Evolutionary conservation across 2,888 invertebrate species (phyloP), one percentile per base, ranked within the genome.

Genomic region (Epsilonema sp.): DNA sequence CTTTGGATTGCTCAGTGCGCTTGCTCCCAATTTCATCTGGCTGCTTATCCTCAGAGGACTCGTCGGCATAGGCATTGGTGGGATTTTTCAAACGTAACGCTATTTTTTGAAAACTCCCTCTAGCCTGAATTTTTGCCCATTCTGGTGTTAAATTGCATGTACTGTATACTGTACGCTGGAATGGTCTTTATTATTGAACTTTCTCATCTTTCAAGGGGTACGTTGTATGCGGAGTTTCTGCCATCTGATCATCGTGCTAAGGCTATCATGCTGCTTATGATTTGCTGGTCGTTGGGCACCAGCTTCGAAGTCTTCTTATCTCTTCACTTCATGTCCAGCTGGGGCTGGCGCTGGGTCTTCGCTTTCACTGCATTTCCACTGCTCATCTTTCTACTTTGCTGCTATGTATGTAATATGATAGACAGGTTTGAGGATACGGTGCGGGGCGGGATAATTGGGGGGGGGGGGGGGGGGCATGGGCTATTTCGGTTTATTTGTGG

Each of bases 41-140:
- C 73, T 92, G 48, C 70, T 92, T 37, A 75, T 89, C 48, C 71
- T 92, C n/a, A 73, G 90, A 64, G 83, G 86, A 16, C 73, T 89
- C 8, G 89, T 89, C 16, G 90, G 92, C 40, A 87, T 92, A 70
- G 86, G 89, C 21, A 86, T 90, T 60, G 90, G 90, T 55, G 89
- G 90, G 64, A 85, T 87, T 36, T 89, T 90, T 46, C 90, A 92
- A 70, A 86, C 89, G 87, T 87, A 74, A 79, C 83, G 77, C n/a
- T n/a, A n/a, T n/a, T n/a, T n/a, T n/a, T n/a, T n/a, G n/a, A n/a
- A n/a, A n/a, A n/a, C n/a, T n/a, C n/a, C n/a, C n/a, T n/a, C n/a
- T n/a, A n/a, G n/a, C n/a, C n/a, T n/a, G n/a, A n/a, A n/a, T n/a
- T n/a, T n/a, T n/a, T n/a, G n/a, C n/a, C n/a, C n/a, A n/a, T n/a